Conservation (phyloP, 2,888 invertebrate genomes). For the Atethmia centrago region DNA sequence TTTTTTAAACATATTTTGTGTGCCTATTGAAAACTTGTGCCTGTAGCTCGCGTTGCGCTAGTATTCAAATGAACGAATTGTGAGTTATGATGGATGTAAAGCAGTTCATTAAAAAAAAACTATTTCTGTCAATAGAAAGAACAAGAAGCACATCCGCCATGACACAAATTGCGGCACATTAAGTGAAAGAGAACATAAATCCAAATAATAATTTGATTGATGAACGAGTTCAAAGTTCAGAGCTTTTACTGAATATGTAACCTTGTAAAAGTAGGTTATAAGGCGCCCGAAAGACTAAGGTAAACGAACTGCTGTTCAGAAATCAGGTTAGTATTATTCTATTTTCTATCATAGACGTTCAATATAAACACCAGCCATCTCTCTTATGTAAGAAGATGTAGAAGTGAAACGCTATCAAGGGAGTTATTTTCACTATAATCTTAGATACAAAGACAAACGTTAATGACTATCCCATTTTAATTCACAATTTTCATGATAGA, state of each 20-base stretch:
- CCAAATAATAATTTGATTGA: not conserved
- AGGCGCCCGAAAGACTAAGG: not conserved
- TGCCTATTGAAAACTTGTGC: no score
- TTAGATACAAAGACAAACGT: not conserved
- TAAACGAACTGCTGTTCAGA: not conserved
- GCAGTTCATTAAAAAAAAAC: not conserved
- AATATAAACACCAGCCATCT: not conserved
- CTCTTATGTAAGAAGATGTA: not conserved
- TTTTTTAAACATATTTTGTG: not conserved
- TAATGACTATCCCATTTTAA: not conserved
- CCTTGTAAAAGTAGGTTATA: not conserved
- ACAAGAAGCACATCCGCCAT: not conserved
- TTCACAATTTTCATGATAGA: slow-evolving; percentile 17
- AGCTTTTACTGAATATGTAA: not conserved
- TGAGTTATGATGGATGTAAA: not conserved
- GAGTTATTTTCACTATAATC: not conserved
- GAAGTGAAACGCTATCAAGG: not conserved
- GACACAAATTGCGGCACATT: not conserved
- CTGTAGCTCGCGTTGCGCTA: no score
- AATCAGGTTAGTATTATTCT: not conserved
- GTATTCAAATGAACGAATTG: not conserved
- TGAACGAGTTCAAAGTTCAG: not conserved
- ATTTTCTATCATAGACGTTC: not conserved
- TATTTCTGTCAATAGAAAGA: not conserved
- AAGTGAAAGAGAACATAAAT: not conserved